Base-by-base conservation (phyloP, 92 coral and sea anemone species). In the Zoanthus gigantus region DNA sequence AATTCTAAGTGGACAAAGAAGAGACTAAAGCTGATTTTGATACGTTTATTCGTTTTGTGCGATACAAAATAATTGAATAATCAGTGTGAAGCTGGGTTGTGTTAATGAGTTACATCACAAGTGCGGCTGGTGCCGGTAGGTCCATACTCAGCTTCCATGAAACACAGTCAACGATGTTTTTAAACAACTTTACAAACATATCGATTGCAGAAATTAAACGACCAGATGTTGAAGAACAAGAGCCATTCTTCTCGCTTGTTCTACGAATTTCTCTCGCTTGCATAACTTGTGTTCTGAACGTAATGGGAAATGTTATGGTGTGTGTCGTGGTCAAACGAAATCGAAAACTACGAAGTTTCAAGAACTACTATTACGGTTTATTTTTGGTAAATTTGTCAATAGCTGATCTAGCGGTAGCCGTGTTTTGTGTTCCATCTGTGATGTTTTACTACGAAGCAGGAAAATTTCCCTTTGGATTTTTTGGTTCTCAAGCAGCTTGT, bases 391-490 rank as follows among this genome's bases (percentile, higher is more conserved):
- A 93, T 76, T 78, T 95, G 31, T 90, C 98, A 29, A 91, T 95
- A 14, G 98, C 98, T 29, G 98, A 95, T 72, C 68, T 95, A 75
- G 92, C 95, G 23, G 98, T 95, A 11, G 98, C 94, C 1, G 77
- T 91, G 34, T 85, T 95, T 60, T 89, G 92, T 52, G 94, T 91
- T 93, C 98, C 98, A 18, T 91, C 94, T 72, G 92, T 88, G 34
- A 68, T 93, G 78, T 88, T 91, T 88, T 95, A 91, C 69, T 95
- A 95, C 90, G 98, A 95, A 88, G 91, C 91, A 5, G 98, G 96
- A 0, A 95, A 95, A 65, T 95, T 93, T 74, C 98, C 98, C 29
- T 95, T 95, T 76, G 98, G 98, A 13, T 91, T 95, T 82, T 95
- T 93, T 42, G 98, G 96, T 17, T 93, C 98, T 65, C 88, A 95